Base-by-base conservation (phyloP, 2,797 vertebrate genomes). In the Sebastes elongatus region DNA sequence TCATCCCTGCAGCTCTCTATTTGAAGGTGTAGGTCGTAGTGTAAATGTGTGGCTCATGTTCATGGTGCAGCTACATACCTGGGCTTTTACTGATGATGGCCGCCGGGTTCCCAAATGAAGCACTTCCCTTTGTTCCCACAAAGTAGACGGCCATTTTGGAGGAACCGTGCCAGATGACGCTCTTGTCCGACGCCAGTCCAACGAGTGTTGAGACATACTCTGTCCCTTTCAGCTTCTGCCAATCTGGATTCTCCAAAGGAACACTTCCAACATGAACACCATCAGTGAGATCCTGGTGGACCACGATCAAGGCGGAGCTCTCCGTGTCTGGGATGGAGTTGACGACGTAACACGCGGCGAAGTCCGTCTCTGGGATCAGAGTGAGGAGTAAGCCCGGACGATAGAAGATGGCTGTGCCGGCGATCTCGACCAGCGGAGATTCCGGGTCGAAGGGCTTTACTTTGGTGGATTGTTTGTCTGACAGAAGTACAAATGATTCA, bases 101-200 rank as follows among this genome's bases (percentile, higher is more conserved):
- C 4, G 94, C 95, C 0, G 92, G 88, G 62, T 92, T 91, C 23
- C 90, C 93, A 74, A 91, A 94, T 30, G 1, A 1, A 9, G 0
- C 2, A 0, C 0, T 0, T 0, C 0, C 0, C 0, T 18, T 22
- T 0, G 2, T 4, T n/a, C 35, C 81, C 2, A 86, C 0, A 5
- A 84, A 71, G 59, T 96, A 96, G 30, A 95, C 94, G 0, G 77
- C 93, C 76, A 96, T 95, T 10, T 14, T 89, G 20, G 84, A 78
- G 9, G 33, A 67, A 0, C 2, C 7, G 72, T 96, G 95, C 95
- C 95, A 96, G 76, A 96, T 55, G 25, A 93, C 0, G 1, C 14
- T 64, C 1, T 7, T 2, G 0, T 0, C 0, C 0, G 0, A 0
- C 0, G 0, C 0, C 10, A 90, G 18, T 0, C 0, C 0, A 4